A percentile compares a stretch with the other conserved stretches of the same genome.
Conservation (phyloP, 2,113 vertebrate species). For the Sminthopsis crassicaudata region DNA sequence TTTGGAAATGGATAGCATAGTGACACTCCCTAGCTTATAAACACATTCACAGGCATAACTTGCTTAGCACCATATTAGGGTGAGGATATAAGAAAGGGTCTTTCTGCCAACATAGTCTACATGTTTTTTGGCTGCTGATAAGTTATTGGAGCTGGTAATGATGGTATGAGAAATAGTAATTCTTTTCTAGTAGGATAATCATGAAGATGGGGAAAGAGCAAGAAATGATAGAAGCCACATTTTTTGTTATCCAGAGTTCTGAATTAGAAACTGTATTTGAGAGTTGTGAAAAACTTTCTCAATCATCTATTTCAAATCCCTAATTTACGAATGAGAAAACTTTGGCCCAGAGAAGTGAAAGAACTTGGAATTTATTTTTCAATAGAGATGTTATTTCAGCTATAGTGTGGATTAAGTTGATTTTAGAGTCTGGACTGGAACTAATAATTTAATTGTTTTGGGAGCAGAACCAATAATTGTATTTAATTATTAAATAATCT, state of each 20-base stretch:
- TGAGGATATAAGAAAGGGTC: neutral
- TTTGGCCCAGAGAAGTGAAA: neutral
- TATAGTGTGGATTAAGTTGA: neutral
- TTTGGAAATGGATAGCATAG: neutral
- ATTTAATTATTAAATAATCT: neutral
- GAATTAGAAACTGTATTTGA: neutral
- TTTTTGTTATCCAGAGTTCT: neutral
- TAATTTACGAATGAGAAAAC: neutral
- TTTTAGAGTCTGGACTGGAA: neutral
- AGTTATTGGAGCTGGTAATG: neutral
- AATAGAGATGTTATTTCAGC: neutral
- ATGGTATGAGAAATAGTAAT: neutral
- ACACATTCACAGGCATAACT: slow-evolving; percentile 24
- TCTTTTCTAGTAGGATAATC: neutral
- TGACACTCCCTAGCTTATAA: neutral
- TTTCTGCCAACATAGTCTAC: neutral
- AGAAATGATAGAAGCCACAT: neutral
- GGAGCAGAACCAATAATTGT: too few species aligned
- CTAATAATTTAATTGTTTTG: neutral
- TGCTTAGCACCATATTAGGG: neutral
- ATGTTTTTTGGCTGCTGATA: neutral
- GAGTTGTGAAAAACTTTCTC: neutral
- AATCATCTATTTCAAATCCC: neutral
- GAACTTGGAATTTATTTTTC: slow-evolving; percentile 9
- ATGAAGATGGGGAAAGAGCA: neutral